A percentile compares a stretch with the other conserved stretches of the same genome.
phyloP scores from a whole-genome alignment of 1,140 invertebrate genomes.

The Anastrepha obliqua region DNA sequence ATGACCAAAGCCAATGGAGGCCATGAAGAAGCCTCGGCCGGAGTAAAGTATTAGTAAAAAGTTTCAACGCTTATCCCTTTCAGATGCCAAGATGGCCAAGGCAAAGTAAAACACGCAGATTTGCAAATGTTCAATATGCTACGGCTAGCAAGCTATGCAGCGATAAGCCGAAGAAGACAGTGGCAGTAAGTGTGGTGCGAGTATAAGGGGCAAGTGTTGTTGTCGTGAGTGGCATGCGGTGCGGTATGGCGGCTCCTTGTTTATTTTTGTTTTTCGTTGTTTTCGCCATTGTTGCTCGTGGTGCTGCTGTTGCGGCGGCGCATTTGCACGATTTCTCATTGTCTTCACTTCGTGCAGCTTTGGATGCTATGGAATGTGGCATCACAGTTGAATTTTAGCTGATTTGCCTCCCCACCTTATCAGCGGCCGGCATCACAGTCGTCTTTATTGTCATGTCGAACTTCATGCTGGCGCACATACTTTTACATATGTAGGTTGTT shows the following conservation, averaged over 20 bases:
- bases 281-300: conserved; percentile 18
- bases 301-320: background rate
- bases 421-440: conserved; percentile 39
- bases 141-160: background rate
- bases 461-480: conserved; percentile 28
- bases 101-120: background rate
- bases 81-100: background rate
- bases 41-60: background rate
- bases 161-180: background rate
- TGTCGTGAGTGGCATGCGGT: conserved; percentile 39
- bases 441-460: conserved; percentile 46
- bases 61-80: background rate
- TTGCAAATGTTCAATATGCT: conserved; percentile 34
- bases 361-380: conserved; percentile 47
- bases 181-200: background rate
- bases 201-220: background rate
- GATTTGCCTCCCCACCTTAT: conserved; percentile 20
- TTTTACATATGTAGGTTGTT: background rate
- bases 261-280: background rate
- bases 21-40: background rate
- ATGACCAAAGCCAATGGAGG: background rate
- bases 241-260: conserved; percentile 5
- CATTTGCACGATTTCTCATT: conserved; percentile 53
- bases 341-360: conserved; percentile 30
- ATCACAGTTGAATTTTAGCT: background rate